These are phyloP conservation scores for Lepidocyrtoides sp. DNA, from an alignment of 2,888 invertebrate species.

Conservation along the genomic window DNA sequence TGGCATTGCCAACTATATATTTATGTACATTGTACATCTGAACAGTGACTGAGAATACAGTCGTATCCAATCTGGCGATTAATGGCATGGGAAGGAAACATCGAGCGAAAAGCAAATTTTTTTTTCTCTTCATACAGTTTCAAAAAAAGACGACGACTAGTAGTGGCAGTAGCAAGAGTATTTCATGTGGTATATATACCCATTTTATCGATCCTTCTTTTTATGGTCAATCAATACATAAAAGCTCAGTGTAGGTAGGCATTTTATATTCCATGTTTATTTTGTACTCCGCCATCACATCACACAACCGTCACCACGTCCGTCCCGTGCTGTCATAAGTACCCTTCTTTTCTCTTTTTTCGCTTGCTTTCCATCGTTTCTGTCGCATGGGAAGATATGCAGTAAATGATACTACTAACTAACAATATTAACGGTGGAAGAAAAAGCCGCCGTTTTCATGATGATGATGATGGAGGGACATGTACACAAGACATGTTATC, in stretches of 20 bases:
- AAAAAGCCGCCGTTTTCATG: slow-evolving; percentile 1
- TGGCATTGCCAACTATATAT: not conserved
- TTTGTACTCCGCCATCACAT: not conserved
- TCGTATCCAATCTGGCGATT: not conserved
- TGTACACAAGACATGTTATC: slow-evolving; percentile 29
- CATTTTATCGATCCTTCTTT: slow-evolving; percentile 62
- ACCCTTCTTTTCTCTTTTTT: not conserved
- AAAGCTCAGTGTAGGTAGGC: not conserved
- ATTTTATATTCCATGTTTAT: not conserved
- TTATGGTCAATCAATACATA: slow-evolving; percentile 64
- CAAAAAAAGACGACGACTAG: not conserved
- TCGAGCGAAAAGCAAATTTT: not conserved
- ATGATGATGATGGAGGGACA: not conserved
- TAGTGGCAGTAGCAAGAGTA: too few relatives aligned
- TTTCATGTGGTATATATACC: not conserved
- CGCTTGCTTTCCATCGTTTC: not conserved
- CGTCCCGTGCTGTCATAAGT: slow-evolving; percentile 32
- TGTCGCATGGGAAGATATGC: slow-evolving; percentile 31
- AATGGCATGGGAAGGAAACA: slow-evolving; percentile 32
- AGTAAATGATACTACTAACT: slow-evolving; percentile 20
- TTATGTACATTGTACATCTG: not conserved
- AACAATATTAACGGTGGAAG: slow-evolving; percentile 9
- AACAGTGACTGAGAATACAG: not conserved
- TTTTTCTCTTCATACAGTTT: not conserved
- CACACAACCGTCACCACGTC: not conserved